A percentile compares a stretch with the other conserved stretches of the same genome.
Evolutionary conservation across 2,888 invertebrate species (phyloP).

Genomic region (Athalia cordata): DNA sequence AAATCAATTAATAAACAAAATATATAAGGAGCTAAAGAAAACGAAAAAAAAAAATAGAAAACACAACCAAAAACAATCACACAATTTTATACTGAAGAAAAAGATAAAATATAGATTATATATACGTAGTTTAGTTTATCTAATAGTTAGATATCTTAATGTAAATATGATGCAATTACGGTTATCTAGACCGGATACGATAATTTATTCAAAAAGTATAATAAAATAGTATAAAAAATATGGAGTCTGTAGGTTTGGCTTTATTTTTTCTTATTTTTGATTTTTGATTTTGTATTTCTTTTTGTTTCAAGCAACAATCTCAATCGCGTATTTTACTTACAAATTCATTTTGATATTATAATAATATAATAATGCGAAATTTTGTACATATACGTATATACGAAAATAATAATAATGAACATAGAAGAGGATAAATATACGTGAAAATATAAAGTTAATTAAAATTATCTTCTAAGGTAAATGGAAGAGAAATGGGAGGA

Average conservation of each 20-base stretch:
- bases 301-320: neutral
- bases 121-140: neutral
- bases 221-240: neutral
- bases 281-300: neutral
- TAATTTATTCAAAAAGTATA: neutral
- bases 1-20: neutral
- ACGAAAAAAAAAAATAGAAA: neutral
- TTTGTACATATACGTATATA: neutral
- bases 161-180: slow-evolving; percentile 30
- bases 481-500: no score
- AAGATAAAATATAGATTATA: slow-evolving; percentile 22
- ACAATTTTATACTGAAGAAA: slow-evolving; percentile 42
- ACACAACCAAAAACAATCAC: slow-evolving; percentile 18
- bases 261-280: neutral
- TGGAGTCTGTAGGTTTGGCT: slow-evolving; percentile 39
- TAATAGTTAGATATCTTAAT: slow-evolving; percentile 8
- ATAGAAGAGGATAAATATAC: no score
- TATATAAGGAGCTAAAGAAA: neutral
- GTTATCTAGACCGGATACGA: neutral
- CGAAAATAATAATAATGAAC: no score
- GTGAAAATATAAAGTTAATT: no score
- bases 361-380: neutral
- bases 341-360: neutral
- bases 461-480: no score
- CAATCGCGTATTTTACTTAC: neutral